These are phyloP conservation scores for Dendroctonus ponderosae DNA, from an alignment of 1,140 invertebrate genomes.

Conservation along the genomic window DNA sequence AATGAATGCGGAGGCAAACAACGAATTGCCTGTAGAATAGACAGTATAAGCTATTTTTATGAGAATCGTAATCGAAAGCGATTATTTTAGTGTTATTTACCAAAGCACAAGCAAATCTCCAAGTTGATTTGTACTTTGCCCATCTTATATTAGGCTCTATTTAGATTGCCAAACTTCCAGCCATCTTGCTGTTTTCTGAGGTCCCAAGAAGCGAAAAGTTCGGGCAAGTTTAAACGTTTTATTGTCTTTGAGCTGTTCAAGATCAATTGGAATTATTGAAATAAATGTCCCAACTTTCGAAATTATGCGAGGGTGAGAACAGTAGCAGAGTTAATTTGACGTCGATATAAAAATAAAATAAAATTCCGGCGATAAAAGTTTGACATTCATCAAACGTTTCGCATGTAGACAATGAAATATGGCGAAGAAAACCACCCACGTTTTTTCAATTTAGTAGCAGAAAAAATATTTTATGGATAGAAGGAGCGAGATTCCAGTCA, in stretches of 20 bases:
- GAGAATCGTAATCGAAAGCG: too few species aligned
- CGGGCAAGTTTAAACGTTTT: conserved; percentile 10
- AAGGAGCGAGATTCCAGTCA: too few species aligned
- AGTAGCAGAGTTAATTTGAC: background rate
- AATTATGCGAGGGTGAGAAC: background rate
- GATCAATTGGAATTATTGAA: conserved; percentile 16
- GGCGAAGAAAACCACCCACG: background rate
- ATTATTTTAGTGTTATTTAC: too few species aligned
- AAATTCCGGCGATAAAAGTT: background rate
- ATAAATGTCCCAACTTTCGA: conserved; percentile 8
- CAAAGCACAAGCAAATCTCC: too few species aligned
- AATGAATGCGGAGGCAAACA: too few species aligned
- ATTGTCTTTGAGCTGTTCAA: conserved; percentile 3
- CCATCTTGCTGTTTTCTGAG: conserved; percentile 10
- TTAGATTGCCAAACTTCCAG: conserved; percentile 3
- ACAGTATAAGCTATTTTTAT: too few species aligned
- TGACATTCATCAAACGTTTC: background rate
- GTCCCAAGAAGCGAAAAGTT: conserved; percentile 21
- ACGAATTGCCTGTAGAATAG: too few species aligned
- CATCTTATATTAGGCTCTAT: conserved; percentile 1
- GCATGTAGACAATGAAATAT: background rate
- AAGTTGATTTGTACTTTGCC: conserved; percentile 7
- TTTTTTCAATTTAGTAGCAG: background rate
- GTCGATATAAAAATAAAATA: background rate
- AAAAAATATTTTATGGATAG: too few species aligned